Conservation (phyloP, 2,113 vertebrate genomes). For the Donacobius atricapilla region DNA sequence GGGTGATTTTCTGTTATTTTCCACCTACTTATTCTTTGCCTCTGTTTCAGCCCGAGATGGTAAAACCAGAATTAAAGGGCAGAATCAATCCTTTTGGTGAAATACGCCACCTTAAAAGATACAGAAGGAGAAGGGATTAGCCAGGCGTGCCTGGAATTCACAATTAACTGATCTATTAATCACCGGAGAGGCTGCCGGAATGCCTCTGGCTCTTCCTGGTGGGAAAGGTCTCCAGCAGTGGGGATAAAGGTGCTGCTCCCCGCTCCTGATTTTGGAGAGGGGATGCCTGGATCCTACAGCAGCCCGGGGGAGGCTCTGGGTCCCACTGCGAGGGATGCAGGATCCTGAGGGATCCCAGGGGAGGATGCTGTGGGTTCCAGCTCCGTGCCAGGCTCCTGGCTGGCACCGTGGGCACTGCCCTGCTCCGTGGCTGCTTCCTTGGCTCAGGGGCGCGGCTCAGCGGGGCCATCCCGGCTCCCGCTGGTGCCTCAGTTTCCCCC, state of each 20-base stretch:
- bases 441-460: neutral
- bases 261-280: rapidly evolving
- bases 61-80: neutral
- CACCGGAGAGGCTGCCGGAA: neutral
- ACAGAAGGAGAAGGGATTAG: constrained; percentile 1
- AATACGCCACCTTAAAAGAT: neutral
- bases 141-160: neutral
- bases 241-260: neutral
- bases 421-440: rapidly evolving
- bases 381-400: neutral
- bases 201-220: neutral
- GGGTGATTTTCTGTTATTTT: constrained; percentile 5
- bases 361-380: neutral
- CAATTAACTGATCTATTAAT: neutral
- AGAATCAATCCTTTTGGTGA: neutral
- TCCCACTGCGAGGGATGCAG: rapidly evolving
- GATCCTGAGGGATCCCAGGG: rapidly evolving
- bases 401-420: neutral
- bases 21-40: neutral
- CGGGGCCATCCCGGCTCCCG: rapidly evolving
- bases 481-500: neutral
- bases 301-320: rapidly evolving
- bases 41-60: neutral
- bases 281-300: rapidly evolving
- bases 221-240: neutral